Percentiles rank a stretch among this genome's conserved stretches.
Evolutionary conservation across 2,888 invertebrate species (phyloP).

Genomic region (Drosophila stalkeri): DNA sequence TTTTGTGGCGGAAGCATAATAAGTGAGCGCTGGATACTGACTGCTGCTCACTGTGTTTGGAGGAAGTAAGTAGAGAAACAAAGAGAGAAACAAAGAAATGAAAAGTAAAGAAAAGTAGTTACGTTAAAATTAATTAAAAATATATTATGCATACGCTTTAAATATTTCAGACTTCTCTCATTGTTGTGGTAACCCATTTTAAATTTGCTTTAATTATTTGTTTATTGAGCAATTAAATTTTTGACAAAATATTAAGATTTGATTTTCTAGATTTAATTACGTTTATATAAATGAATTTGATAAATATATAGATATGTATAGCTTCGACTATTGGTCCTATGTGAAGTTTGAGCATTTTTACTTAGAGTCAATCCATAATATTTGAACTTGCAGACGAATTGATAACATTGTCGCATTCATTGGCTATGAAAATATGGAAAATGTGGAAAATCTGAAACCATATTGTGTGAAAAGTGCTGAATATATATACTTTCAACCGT

Average conservation of each 20-base stretch:
- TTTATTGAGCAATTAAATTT: background rate
- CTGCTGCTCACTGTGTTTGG: constrained; percentile 84
- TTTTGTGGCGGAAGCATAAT: constrained; percentile 84
- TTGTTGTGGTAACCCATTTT: background rate
- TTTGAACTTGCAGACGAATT: constrained; percentile 60
- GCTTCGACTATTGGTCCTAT: background rate
- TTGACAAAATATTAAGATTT: no score
- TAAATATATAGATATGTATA: background rate
- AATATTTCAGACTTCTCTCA: background rate
- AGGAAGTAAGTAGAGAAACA: constrained; percentile 70
- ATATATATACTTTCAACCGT: constrained; percentile 81
- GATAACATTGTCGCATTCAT: constrained; percentile 71
- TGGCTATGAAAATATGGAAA: constrained; percentile 76
- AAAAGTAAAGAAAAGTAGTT: background rate
- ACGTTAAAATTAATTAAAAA: no score
- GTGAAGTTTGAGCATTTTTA: background rate
- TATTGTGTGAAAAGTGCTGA: constrained; percentile 69
- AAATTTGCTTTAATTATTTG: background rate
- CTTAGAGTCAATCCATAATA: background rate
- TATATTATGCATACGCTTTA: background rate
- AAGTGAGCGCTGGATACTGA: constrained; percentile 80
- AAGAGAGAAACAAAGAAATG: background rate
- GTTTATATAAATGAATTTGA: background rate
- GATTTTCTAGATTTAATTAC: background rate
- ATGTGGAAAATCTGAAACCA: constrained; percentile 51